Base-by-base conservation (phyloP, 2,888 invertebrate genomes). In the Tiphia femorata region DNA sequence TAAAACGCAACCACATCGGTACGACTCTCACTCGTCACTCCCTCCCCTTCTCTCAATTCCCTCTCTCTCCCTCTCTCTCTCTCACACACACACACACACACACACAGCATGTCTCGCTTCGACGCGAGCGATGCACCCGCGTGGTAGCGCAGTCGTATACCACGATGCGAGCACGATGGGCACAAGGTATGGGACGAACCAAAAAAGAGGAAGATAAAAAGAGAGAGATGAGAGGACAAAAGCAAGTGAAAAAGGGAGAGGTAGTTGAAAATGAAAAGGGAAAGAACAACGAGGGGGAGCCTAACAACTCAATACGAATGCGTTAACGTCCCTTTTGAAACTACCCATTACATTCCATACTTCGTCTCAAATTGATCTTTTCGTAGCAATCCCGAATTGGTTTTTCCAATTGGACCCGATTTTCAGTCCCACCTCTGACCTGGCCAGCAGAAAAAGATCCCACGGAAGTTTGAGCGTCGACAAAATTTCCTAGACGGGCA, bases 381-480 rank as follows among this genome's bases (percentile, higher is more conserved):
- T n/a, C n/a, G n/a, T n/a, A n/a, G n/a, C n/a, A n/a, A n/a, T n/a
- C n/a, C n/a, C n/a, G n/a, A n/a, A n/a, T n/a, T n/a, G n/a, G n/a
- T n/a, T n/a, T n/a, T n/a, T n/a, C n/a, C n/a, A n/a, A n/a, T n/a
- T n/a, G n/a, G n/a, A n/a, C n/a, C n/a, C n/a, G n/a, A n/a, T n/a
- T 4, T 25, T 25, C 25, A 5, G 25, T 25, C 16, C 14, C 37
- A 49, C 59, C 59, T 65, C 62, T 60, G 62, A 65, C 62, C 59
- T 59, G 48, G 43, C 54, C 30, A 40, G 47, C 49, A 23, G 38
- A 51, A 54, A 8, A 25, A 25, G 25, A 25, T 25, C 25, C 25
- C 25, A 25, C 25, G 8, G 25, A 25, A 8, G 25, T 25, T 6
- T 25, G 8, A n/a, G 25, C 25, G n/a, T n/a, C n/a, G n/a, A n/a